Conservation (phyloP, 2,113 vertebrate genomes). For the Condylura cristata region DNA sequence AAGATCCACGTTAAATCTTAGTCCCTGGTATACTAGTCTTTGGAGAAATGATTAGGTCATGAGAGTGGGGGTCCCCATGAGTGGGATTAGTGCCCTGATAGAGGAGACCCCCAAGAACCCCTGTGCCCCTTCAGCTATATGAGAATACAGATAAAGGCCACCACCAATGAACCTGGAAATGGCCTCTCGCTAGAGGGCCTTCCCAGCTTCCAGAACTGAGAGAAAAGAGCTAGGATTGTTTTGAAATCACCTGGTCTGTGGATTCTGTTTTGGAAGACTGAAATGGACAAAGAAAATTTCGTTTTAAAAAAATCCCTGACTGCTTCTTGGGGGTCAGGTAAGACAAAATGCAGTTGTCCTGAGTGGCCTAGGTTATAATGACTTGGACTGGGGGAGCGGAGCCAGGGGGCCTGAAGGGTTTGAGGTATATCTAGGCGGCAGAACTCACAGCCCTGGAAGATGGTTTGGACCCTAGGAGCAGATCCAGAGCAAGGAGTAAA, state of each 20-base stretch:
- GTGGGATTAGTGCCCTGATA: neutral
- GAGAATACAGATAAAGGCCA: neutral
- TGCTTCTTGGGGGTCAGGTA: neutral
- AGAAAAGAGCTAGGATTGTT: neutral
- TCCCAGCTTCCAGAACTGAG: neutral
- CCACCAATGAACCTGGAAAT: neutral
- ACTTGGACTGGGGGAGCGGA: neutral
- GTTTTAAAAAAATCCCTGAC: neutral
- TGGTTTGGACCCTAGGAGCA: too few species aligned
- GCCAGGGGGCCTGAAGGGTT: neutral
- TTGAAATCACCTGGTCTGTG: neutral
- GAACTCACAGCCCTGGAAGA: neutral
- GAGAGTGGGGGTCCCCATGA: neutral
- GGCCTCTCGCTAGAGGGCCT: neutral
- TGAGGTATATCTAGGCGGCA: neutral
- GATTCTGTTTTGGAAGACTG: neutral
- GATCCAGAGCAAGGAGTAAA: too few species aligned
- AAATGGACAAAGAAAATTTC: neutral
- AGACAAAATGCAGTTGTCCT: neutral
- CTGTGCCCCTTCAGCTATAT: neutral
- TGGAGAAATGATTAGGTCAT: neutral
- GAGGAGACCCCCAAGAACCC: neutral
- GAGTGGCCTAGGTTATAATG: accelerated
- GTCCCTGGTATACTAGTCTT: too few species aligned
- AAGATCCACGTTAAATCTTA: neutral